Base-by-base conservation (phyloP, 2,113 vertebrate species). In the Planiliza haematocheilus region DNA sequence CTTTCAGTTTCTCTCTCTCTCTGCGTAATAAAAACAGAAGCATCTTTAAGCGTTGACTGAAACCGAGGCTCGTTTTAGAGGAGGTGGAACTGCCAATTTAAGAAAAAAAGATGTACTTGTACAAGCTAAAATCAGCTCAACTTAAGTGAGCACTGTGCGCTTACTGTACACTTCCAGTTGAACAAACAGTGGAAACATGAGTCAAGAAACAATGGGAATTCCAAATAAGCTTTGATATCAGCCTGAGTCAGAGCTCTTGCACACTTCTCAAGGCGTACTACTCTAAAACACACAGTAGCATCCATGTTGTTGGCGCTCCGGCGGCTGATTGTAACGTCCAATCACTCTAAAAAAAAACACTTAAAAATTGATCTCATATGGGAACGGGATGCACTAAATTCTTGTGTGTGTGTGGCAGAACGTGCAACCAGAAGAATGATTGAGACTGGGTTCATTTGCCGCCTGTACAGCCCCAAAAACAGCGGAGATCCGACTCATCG, bases 361-460 rank as follows among this genome's bases (percentile, higher is more conserved):
- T 2, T n/a, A 50, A 11, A 21, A 45, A 53, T 30, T 4, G 1
- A 39, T 57, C 53, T 50, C 10, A 6, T 52, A n/a, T 57, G 37
- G n/a, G 45, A 10, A 20, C 1, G 1, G 16, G 46, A 16, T 30
- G 12, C 10, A 76, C 24, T 30, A n/a, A n/a, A n/a, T 30, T 30
- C 3, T 5, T 30, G 50, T 24, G n/a, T 34, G 7, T 53, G 49
- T 17, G 13, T 52, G 37, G 48, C 10, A 59, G 42, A 58, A 46
- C 45, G 8, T 50, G 63, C 37, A 66, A 42, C 60, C 51, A 53
- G 53, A 51, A 61, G 39, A 49, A 71, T 11, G 24, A 42, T 18
- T 57, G 59, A 64, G 52, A 21, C 30, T n/a, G 39, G 46, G 49
- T 38, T 70, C 55, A 81, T 81, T 63, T 81, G 36, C 55, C 61